A percentile compares a stretch with the other conserved stretches of the same genome.
Conservation (phyloP, 1,140 invertebrate species). For the Carposina sasakii region DNA sequence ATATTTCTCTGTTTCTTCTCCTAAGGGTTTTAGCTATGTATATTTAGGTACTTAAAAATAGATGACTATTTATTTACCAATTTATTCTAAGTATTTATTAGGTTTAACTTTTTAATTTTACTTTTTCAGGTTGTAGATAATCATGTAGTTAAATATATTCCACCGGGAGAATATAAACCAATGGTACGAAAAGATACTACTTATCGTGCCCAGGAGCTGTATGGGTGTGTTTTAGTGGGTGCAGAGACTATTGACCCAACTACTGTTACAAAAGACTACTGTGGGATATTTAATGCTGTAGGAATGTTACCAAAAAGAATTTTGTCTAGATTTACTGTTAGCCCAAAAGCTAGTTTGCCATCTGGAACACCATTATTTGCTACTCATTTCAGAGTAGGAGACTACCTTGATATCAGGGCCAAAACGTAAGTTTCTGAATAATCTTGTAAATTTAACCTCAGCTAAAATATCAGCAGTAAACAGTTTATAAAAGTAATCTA, state of each 20-base stretch:
- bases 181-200: constrained; percentile 49
- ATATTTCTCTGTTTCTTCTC: too few species aligned
- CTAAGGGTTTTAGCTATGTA: too few species aligned
- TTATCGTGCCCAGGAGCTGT: constrained; percentile 64
- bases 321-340: constrained; percentile 88
- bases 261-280: constrained; percentile 91
- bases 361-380: constrained; percentile 93
- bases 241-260: constrained; percentile 92
- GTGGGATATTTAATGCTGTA: constrained; percentile 86
- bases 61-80: too few species aligned
- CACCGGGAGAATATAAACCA: constrained; percentile 85
- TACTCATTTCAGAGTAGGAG: constrained; percentile 92
- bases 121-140: constrained; percentile 89
- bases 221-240: constrained; percentile 88
- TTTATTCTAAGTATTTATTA: too few species aligned
- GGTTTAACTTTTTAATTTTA: constrained; percentile 11
- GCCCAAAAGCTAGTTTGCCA: constrained; percentile 88
- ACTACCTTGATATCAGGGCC: constrained; percentile 91
- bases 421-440: constrained; percentile 97
- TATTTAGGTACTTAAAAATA: too few species aligned
- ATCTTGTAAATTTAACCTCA: too few species aligned
- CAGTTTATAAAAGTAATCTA: too few species aligned
- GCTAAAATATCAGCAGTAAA: too few species aligned
- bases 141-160: constrained; percentile 94
- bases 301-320: constrained; percentile 93